Evolutionary conservation across 2,113 vertebrate genomes (phyloP).

Genomic region (Notothenia rossii): DNA sequence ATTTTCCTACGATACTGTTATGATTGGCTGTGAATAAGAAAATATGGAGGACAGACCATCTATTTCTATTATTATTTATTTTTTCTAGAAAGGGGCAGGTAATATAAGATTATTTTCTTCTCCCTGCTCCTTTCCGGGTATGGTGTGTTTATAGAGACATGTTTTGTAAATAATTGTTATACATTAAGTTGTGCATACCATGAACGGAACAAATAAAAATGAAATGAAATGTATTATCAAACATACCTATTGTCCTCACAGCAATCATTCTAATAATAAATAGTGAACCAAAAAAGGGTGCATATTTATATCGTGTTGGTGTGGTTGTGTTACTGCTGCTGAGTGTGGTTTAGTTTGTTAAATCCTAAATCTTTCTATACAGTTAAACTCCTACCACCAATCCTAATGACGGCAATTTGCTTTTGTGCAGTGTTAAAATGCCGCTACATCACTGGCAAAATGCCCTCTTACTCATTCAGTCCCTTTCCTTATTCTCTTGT

Average conservation of each 20-base stretch:
- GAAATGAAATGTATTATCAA: not conserved
- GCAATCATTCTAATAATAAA: not conserved
- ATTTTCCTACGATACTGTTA: too few relatives aligned
- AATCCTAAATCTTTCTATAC: not conserved
- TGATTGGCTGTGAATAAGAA: too few relatives aligned
- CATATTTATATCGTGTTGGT: not conserved
- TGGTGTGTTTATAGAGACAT: too few relatives aligned
- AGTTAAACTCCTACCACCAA: not conserved
- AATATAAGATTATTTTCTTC: too few relatives aligned
- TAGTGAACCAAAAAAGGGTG: constrained; percentile 3
- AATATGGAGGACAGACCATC: too few relatives aligned
- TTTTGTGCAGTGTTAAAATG: not conserved
- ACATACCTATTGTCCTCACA: not conserved
- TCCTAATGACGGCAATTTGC: not conserved
- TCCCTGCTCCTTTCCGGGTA: too few relatives aligned
- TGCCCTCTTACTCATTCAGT: not conserved
- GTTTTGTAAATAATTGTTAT: too few relatives aligned
- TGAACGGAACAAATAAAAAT: too few relatives aligned
- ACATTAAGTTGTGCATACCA: too few relatives aligned
- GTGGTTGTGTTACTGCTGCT: constrained; percentile 6
- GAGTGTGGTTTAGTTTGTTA: constrained; percentile 4
- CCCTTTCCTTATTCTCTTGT: not conserved
- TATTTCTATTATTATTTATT: too few relatives aligned
- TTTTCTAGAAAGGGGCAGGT: too few relatives aligned
- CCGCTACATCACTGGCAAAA: not conserved